Evolutionary conservation across 2,888 invertebrate genomes (phyloP).

Genomic region (Cyclophora albipunctata): DNA sequence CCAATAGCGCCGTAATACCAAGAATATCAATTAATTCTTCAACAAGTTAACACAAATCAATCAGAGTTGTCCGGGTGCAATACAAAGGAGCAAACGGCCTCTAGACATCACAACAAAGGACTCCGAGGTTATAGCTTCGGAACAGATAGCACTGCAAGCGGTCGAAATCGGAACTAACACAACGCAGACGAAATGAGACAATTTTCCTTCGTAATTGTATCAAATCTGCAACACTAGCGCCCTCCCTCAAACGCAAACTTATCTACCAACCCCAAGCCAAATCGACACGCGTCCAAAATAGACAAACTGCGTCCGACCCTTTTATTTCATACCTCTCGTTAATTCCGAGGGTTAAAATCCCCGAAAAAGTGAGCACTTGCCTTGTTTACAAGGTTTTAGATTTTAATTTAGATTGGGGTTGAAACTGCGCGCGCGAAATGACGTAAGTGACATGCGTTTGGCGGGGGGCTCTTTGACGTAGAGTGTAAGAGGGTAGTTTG

Average conservation of each 20-base stretch:
- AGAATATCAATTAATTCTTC: too few relatives aligned
- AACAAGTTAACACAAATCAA: neutral
- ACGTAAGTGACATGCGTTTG: constrained; percentile 38
- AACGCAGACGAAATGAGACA: too few relatives aligned
- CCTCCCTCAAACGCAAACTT: too few relatives aligned
- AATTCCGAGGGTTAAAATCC: constrained; percentile 75
- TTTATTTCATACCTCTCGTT: constrained; percentile 63
- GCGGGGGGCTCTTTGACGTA: constrained; percentile 31
- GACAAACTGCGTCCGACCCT: constrained; percentile 34
- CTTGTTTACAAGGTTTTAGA: constrained; percentile 78
- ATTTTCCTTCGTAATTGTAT: too few relatives aligned
- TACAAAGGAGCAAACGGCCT: too few relatives aligned
- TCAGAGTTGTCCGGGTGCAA: neutral
- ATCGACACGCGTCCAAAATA: constrained; percentile 18
- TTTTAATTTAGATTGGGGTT: constrained; percentile 77
- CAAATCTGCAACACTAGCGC: too few relatives aligned
- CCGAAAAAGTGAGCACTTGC: constrained; percentile 77
- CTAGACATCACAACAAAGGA: too few relatives aligned
- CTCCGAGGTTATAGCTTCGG: too few relatives aligned
- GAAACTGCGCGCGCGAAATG: constrained; percentile 35
- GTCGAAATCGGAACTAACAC: too few relatives aligned
- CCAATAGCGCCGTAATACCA: too few relatives aligned
- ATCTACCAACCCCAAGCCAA: too few relatives aligned
- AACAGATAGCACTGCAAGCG: too few relatives aligned
- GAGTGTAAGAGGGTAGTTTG: constrained; percentile 30